Evolutionary conservation across 2,888 invertebrate genomes (phyloP), one percentile per base, ranked within the genome.

Genomic region (Synergus laeviventris): DNA sequence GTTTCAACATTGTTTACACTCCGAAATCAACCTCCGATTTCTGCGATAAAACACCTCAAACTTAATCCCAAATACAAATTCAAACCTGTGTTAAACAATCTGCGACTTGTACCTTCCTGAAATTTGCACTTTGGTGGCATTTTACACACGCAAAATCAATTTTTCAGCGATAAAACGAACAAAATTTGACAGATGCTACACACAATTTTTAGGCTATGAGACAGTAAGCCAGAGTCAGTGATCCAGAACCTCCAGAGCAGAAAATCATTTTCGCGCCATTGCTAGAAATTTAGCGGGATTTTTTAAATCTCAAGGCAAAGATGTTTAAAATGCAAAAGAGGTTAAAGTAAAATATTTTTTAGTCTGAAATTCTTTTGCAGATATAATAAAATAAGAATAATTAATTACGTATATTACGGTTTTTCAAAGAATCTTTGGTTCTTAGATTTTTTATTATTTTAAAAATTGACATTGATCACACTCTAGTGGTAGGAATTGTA

Each of bases 121-220:
- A 95, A 96, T 90, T 95, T 95, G 81, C 93, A 92, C 89, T 95
- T 95, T 77, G 95, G 94, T 85, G 94, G 94, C 93, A 93, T 93
- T 86, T 89, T 84, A 24, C 24, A 4, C 16, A 16, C 31, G n/a
- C 24, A 49, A 70, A 70, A n/a, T n/a, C 45, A 24, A 24, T 31
- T 21, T 49, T 70, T 66, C 31, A 16, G 9, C 18, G 9, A 21
- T 1, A n/a, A 49, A 49, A 31, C n/a, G 11, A 9, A 49, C 45
- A 24, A 31, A 16, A 42, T 11, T 70, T 31, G 31, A 45, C 49
- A 31, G 21, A 4, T 61, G 12, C 24, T 12, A 31, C 12, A 11
- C 38, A 12, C 11, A 16, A 38, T 36, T 70, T 42, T 70, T 24
- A 70, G 70, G 70, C 49, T 70, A 70, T 14, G 49, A 31, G n/a